These are phyloP conservation scores for Rhagologus leucostigma DNA, from an alignment of 2,113 vertebrate genomes.

Conservation along the genomic window DNA sequence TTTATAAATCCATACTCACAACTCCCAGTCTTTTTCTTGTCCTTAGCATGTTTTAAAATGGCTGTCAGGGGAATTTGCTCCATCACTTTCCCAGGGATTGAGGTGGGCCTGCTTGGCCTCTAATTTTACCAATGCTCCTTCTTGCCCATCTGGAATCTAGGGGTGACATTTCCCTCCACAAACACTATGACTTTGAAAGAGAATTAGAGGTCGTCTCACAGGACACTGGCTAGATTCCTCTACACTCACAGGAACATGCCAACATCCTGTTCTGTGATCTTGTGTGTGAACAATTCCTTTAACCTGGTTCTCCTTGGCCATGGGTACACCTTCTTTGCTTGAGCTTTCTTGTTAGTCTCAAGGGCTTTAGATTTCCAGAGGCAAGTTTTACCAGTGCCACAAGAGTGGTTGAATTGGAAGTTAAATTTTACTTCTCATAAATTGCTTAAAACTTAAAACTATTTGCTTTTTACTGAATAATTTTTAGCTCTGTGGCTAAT, in stretches of 20 bases:
- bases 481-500: not conserved
- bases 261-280: not conserved
- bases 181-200: not conserved
- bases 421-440: not conserved
- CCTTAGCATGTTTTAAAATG: not conserved
- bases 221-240: not conserved
- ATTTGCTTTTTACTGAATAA: not conserved
- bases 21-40: not conserved
- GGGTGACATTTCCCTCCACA: not conserved
- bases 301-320: not conserved
- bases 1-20: not conserved
- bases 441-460: not conserved
- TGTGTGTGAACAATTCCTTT: rapidly evolving
- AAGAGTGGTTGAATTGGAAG: not conserved
- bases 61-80: not conserved
- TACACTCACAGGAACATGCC: not conserved
- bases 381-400: not conserved
- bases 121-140: not conserved
- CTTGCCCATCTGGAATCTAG: not conserved
- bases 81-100: not conserved
- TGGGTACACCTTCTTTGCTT: not conserved
- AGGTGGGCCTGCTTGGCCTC: not conserved
- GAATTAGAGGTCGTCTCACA: not conserved
- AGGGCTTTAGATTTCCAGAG: not conserved
- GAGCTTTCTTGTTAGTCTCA: not conserved